Evolutionary conservation across 2,113 vertebrate genomes (phyloP).

Genomic region (Oriolus oriolus): DNA sequence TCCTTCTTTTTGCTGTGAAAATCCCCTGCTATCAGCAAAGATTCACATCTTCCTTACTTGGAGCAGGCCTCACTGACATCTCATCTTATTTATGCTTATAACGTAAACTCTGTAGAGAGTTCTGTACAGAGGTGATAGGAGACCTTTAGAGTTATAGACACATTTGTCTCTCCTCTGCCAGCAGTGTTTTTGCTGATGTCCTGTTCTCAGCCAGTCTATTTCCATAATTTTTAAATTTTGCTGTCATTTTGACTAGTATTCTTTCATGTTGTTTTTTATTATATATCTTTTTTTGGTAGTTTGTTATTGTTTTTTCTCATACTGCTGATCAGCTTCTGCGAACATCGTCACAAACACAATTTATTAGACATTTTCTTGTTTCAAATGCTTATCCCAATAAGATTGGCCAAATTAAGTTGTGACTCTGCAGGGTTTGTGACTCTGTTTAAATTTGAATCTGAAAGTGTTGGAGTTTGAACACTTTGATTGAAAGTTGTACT

Average conservation of each 20-base stretch:
- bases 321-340: neutral
- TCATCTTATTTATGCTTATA: neutral
- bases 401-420: neutral
- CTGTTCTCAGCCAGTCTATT: neutral
- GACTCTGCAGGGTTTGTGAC: neutral
- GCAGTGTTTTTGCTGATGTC: neutral
- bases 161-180: neutral
- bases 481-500: neutral
- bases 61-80: neutral
- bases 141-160: neutral
- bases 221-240: neutral
- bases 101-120: neutral
- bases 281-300: neutral
- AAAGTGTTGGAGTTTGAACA: neutral
- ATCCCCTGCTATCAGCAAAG: slow-evolving; percentile 7
- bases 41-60: slow-evolving; percentile 49
- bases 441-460: neutral
- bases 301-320: neutral
- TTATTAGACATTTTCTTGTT: neutral
- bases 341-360: neutral
- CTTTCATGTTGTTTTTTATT: neutral
- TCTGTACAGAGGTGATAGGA: slow-evolving; percentile 11
- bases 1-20: slow-evolving; percentile 26
- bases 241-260: neutral
- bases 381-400: neutral